Conservation (phyloP, 2,113 vertebrate species). For the Lates calcarifer region DNA sequence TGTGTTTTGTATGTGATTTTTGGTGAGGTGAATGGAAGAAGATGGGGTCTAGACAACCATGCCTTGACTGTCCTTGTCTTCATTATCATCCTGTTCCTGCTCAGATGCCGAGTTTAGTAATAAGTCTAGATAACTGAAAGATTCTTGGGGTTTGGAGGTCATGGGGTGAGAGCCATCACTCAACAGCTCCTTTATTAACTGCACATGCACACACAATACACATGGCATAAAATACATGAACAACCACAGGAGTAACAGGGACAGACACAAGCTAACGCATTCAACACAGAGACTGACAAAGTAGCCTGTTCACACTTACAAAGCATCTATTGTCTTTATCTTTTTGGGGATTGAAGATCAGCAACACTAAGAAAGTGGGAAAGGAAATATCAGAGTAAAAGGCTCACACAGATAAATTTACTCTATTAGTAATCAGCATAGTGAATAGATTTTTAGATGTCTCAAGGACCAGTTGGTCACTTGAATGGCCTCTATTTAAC, state of each 20-base stretch:
- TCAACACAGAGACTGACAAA: conserved; percentile 4
- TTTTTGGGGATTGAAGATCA: conserved; percentile 18
- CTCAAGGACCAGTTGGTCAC: conserved; percentile 54
- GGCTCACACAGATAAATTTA: not conserved
- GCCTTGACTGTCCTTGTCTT: conserved; percentile 52
- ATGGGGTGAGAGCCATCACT: conserved; percentile 77
- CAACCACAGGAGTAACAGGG: not conserved
- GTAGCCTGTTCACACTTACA: conserved; percentile 48
- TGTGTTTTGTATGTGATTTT: not conserved
- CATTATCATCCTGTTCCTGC: conserved; percentile 50
- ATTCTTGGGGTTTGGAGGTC: conserved; percentile 73
- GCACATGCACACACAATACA: conserved; percentile 40
- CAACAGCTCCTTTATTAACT: conserved; percentile 83
- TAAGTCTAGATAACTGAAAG: conserved; percentile 67
- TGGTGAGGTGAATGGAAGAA: not conserved
- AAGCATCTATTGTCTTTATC: conserved; percentile 53
- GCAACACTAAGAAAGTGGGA: conserved; percentile 6
- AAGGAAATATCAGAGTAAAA: conserved; percentile 14
- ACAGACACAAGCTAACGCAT: conserved; percentile 3
- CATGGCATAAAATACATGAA: conserved; percentile 11
- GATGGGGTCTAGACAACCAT: conserved; percentile 8
- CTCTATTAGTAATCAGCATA: not conserved
- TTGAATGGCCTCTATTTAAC: not conserved
- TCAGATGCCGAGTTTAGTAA: conserved; percentile 64
- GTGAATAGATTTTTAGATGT: not conserved